Base-by-base conservation (phyloP, 2,888 invertebrate genomes). In the Andrena chrysosceles region DNA sequence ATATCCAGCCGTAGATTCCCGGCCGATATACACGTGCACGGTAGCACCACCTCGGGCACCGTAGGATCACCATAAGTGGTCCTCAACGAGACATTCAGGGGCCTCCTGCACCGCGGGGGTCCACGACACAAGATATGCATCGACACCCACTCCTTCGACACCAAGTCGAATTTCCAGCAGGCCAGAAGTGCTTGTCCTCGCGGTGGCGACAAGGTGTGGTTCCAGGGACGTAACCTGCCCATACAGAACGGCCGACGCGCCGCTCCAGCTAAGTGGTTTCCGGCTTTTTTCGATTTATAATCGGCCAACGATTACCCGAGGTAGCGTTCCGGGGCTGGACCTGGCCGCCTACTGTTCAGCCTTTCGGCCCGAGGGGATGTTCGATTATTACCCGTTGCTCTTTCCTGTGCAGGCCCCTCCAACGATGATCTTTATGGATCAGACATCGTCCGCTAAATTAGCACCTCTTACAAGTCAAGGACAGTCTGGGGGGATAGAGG, bases 241-340 rank as follows among this genome's bases (percentile, higher is more conserved):
- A 10, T 60, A 70, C 71, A 79, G 81, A 77, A 77, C 83, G 77
- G 72, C 82, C 68, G 62, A 72, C 82, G 60, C 75, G 48, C 71
- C 78, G 72, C 52, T 42, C 71, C 59, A 56, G 67, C 80, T 80
- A 88, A 88, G 85, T 85, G 88, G 88, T 88, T 88, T 88, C 88
- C 88, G 88, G 87, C 88, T 88, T 88, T 88, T 88, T 88, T 88
- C 88, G 85, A 88, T 88, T 88, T 88, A 88, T 88, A 88, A 88
- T 88, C 88, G 88, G 29, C 79, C 60, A 42, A 68, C 84, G 85
- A 88, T 88, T 88, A 88, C 83, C 76, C 72, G 70, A 87, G 85
- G 88, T 87, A 87, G 87, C 87, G 86, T 88, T 83, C 87, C 49
- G 70, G 88, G 88, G 87, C 85, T 87, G 88, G 72, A 77, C 87